A percentile compares a stretch with the other conserved stretches of the same genome.
These are phyloP conservation scores for Epizoanthus ramosus DNA, from an alignment of 92 coral and sea anemone genomes.

Conservation along the genomic window DNA sequence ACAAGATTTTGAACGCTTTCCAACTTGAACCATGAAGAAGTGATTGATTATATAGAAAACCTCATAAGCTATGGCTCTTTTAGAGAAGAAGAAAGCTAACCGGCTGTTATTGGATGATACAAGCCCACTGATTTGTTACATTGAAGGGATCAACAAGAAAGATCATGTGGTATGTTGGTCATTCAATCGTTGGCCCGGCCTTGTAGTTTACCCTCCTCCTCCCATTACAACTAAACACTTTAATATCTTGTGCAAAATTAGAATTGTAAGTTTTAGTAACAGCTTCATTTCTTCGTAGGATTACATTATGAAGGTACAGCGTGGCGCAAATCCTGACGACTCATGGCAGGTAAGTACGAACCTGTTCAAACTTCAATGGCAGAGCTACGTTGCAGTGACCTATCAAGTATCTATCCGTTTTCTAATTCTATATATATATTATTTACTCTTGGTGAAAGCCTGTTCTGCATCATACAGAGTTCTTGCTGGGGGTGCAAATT, in stretches of 20 bases:
- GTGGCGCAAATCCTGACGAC: constrained; percentile 91
- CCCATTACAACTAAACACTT: neutral
- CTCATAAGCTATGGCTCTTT: constrained; percentile 62
- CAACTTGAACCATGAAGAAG: neutral
- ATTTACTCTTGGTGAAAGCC: no score
- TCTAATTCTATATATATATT: no score
- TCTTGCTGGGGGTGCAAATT: no score
- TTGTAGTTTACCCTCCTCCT: neutral
- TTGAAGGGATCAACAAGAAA: constrained; percentile 89
- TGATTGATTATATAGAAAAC: neutral
- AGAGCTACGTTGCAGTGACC: no score
- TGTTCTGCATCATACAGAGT: no score
- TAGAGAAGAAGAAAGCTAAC: constrained; percentile 53
- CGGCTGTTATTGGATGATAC: constrained; percentile 76
- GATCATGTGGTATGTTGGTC: constrained; percentile 84
- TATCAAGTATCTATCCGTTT: no score
- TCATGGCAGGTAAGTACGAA: constrained; percentile 83
- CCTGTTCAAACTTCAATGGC: no score
- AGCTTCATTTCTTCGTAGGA: constrained; percentile 62
- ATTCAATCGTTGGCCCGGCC: neutral
- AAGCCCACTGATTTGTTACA: constrained; percentile 78
- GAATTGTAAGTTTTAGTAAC: neutral
- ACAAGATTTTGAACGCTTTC: constrained; percentile 1
- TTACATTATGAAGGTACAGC: constrained; percentile 90
- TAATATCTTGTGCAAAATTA: neutral